These are phyloP conservation scores for Aphis gossypii DNA, from an alignment of 1,140 invertebrate species.

Conservation along the genomic window DNA sequence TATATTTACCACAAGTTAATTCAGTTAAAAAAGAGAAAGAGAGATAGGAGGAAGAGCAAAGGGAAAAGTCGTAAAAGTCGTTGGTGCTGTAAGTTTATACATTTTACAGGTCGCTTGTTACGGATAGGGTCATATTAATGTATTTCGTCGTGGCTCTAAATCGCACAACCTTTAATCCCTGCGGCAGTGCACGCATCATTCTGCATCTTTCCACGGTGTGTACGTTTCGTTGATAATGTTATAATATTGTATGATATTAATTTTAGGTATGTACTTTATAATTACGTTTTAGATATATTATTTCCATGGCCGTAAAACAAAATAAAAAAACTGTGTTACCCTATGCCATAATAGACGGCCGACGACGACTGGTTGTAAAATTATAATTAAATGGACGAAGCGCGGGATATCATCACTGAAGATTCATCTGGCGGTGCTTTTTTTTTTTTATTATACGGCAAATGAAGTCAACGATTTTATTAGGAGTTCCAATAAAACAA, in stretches of 20 bases:
- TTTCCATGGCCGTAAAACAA: neutral
- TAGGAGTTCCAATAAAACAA: constrained; percentile 21
- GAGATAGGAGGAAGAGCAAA: neutral
- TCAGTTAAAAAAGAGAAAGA: neutral
- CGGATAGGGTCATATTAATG: neutral
- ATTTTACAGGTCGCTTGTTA: constrained; percentile 35
- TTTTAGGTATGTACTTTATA: neutral
- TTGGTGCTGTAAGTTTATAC: neutral
- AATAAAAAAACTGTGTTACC: constrained; percentile 39
- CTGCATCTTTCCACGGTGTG: neutral
- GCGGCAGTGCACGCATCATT: neutral
- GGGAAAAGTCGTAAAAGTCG: constrained; percentile 22
- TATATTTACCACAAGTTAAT: constrained; percentile 7
- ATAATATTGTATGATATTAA: neutral
- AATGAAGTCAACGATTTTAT: constrained; percentile 36
- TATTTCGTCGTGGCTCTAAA: neutral
- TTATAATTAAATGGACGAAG: constrained; percentile 35
- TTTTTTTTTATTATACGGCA: constrained; percentile 24
- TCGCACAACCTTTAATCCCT: neutral
- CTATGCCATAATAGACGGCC: neutral
- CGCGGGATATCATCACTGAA: neutral
- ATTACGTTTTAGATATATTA: neutral
- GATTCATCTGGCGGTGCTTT: constrained; percentile 2
- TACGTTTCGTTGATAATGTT: neutral
- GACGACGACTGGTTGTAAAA: constrained; percentile 29